Base-by-base conservation (phyloP, 2,797 vertebrate genomes). In the Sebastes trivittatus region DNA sequence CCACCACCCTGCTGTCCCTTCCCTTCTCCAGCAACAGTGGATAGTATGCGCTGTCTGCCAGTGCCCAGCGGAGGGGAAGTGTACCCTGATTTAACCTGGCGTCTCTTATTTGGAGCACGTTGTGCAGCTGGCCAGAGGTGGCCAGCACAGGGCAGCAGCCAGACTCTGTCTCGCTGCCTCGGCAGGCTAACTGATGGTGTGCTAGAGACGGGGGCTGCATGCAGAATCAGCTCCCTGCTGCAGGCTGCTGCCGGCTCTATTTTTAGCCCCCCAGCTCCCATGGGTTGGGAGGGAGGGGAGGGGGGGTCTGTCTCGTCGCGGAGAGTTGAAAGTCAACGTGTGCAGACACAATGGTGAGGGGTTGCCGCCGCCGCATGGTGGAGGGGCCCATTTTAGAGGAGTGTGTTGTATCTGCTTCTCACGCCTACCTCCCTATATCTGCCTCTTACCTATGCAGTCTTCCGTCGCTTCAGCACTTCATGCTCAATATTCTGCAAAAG, bases 251-350 rank as follows among this genome's bases (percentile, higher is more conserved):
- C 74, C 75, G 72, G 81, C 89, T 92, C 94, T 95, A 95, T 95
- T 95, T 95, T 92, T 94, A 95, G 91, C 84, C 84, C 90, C 87
- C 88, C 87, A 86, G 86, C 83, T 93, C 93, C 93, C 88, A 84
- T 91, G 95, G 92, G 94, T 89, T 83, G 75, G 72, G 78, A 75
- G 84, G 59, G 82, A 67, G 80, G 54, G 72, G 56, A 25, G 22
- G 52, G 30, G 72, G 55, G 76, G 75, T 78, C 89, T 94, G 95
- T 95, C 94, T 94, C 91, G 93, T 93, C 91, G 88, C 88, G 46
- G 91, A 93, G 92, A 95, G 94, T 93, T 95, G 94, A 95, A 96
- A 95, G 95, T 95, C 94, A 95, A 91, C 71, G 85, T 91, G 91
- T 79, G 79, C 90, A 95, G 93, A 94, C 93, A 95, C 94, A 95